Evolutionary conservation across 2,113 vertebrate species (phyloP).

Genomic region (Nettapus auritus): DNA sequence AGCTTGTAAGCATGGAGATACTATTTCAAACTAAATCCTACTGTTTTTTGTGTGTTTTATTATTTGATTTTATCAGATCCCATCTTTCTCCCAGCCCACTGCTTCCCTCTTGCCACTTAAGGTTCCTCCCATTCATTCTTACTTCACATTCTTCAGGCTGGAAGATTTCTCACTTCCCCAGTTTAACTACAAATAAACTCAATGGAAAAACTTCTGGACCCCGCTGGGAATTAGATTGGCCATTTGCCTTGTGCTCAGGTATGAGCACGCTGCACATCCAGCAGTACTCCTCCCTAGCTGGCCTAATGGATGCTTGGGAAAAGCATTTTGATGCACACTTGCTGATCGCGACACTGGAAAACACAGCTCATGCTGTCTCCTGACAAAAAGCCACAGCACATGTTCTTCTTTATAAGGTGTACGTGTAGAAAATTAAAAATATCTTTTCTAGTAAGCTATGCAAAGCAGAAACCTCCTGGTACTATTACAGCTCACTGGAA

Average conservation of each 20-base stretch:
- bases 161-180: background rate
- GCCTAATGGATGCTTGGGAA: background rate
- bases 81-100: background rate
- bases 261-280: background rate
- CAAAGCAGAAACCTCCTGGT: background rate
- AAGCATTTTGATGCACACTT: background rate
- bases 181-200: background rate
- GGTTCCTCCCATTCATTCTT: background rate
- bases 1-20: background rate
- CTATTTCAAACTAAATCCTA: background rate
- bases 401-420: background rate
- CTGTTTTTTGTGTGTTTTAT: background rate
- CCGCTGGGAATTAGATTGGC: background rate
- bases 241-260: background rate
- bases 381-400: background rate
- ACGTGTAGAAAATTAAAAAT: constrained; percentile 1
- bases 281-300: background rate
- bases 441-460: background rate
- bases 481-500: background rate
- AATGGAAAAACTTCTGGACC: background rate
- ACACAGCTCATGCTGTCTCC: background rate
- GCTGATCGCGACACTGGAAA: background rate
- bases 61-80: background rate
- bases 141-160: background rate
- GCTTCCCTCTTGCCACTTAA: background rate